Conservation (phyloP, 2,888 invertebrate species). For the Apamea monoglypha region DNA sequence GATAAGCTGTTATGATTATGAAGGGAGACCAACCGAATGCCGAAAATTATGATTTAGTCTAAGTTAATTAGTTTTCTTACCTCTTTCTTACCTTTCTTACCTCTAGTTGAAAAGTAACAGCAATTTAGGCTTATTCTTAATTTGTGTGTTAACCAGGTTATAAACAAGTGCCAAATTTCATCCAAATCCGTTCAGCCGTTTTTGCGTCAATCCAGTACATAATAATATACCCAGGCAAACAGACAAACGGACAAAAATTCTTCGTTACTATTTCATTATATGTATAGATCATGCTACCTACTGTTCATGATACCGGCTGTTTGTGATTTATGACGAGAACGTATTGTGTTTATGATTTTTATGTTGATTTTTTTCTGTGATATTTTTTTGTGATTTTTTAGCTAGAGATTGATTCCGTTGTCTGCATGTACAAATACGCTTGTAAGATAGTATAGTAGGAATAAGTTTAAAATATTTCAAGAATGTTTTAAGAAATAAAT, state of each 20-base stretch:
- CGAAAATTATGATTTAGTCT: no score
- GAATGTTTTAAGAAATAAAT: background rate
- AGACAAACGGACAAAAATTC: background rate
- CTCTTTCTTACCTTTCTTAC: no score
- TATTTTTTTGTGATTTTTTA: background rate
- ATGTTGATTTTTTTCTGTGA: background rate
- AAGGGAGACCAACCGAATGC: no score
- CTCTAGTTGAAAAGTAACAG: no score
- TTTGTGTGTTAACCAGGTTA: background rate
- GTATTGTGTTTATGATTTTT: background rate
- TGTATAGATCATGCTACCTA: background rate
- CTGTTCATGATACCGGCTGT: constrained; percentile 3
- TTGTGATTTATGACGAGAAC: constrained; percentile 11
- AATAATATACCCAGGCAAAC: background rate
- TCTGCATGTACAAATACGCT: no score
- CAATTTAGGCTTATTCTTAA: no score
- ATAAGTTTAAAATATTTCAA: background rate
- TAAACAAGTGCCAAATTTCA: background rate
- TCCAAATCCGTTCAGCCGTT: background rate
- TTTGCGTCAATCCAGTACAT: background rate
- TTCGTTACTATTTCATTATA: background rate
- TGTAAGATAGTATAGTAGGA: background rate
- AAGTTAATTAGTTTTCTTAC: no score
- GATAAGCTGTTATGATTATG: no score
- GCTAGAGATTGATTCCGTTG: background rate